These are phyloP conservation scores for Dasyornis broadbenti DNA, from an alignment of 2,113 vertebrate genomes.

Conservation along the genomic window DNA sequence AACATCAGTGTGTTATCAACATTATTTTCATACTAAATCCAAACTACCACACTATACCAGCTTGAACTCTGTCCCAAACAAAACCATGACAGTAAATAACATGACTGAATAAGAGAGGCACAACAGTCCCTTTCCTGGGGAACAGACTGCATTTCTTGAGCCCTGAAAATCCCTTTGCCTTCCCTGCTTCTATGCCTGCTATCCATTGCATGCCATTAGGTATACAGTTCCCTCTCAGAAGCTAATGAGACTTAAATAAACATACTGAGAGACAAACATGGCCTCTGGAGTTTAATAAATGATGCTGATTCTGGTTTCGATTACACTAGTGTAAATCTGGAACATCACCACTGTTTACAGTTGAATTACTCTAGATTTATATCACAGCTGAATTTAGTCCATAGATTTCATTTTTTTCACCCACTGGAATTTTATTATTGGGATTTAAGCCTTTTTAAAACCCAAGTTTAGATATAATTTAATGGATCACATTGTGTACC, in stretches of 20 bases:
- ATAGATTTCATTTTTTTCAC: neutral
- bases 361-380: conserved; percentile 15
- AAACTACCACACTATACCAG: neutral
- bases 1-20: neutral
- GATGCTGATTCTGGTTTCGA: conserved; percentile 34
- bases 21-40: neutral
- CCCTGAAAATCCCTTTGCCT: conserved; percentile 19
- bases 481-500: neutral
- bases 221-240: conserved; percentile 42
- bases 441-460: neutral
- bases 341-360: neutral
- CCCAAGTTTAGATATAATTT: neutral
- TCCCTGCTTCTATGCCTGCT: neutral
- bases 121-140: neutral
- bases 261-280: conserved; percentile 28
- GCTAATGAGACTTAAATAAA: conserved; percentile 62
- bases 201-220: conserved; percentile 27
- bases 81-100: neutral
- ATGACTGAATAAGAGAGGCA: neutral
- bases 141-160: neutral
- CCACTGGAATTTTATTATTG: neutral
- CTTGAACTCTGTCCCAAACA: neutral
- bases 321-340: conserved; percentile 52
- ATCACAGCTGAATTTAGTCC: neutral
- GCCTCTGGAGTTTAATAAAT: conserved; percentile 55